These are phyloP conservation scores for Muscidifurax raptorellus DNA, from an alignment of 1,140 invertebrate species.

Conservation along the genomic window DNA sequence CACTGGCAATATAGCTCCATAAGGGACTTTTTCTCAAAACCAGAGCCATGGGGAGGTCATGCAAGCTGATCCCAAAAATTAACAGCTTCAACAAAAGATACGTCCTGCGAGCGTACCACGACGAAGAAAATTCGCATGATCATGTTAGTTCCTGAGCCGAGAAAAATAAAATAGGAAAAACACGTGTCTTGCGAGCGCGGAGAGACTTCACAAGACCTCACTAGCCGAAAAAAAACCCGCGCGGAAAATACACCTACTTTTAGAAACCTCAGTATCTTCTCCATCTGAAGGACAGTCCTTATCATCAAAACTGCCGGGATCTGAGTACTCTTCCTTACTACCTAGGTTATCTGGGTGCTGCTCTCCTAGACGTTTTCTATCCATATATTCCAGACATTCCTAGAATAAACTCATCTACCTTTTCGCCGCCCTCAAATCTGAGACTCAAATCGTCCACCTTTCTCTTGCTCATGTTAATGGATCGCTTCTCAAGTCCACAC, in stretches of 20 bases:
- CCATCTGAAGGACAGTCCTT: not conserved
- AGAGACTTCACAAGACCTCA: not conserved
- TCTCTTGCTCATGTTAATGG: not conserved
- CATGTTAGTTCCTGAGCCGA: no score
- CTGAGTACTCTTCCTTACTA: no score
- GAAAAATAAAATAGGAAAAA: not conserved
- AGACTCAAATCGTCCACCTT: not conserved
- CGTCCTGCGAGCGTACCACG: not conserved
- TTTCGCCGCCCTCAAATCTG: not conserved
- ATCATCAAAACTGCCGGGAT: not conserved
- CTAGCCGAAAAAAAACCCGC: not conserved
- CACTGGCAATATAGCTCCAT: no score
- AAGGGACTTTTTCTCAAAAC: no score
- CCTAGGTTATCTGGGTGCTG: no score
- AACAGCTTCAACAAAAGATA: not conserved
- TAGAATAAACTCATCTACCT: not conserved
- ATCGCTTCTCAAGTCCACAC: no score
- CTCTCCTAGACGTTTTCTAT: not conserved
- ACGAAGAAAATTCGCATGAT: no score
- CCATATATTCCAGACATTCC: not conserved
- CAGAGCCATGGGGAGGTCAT: not conserved
- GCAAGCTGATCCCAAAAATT: not conserved
- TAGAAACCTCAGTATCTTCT: not conserved
- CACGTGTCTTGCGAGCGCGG: not conserved
- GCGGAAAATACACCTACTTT: not conserved